These are phyloP conservation scores for Mus musculus DNA, from an alignment of 2,113 vertebrate species.

Conservation along the genomic window DNA sequence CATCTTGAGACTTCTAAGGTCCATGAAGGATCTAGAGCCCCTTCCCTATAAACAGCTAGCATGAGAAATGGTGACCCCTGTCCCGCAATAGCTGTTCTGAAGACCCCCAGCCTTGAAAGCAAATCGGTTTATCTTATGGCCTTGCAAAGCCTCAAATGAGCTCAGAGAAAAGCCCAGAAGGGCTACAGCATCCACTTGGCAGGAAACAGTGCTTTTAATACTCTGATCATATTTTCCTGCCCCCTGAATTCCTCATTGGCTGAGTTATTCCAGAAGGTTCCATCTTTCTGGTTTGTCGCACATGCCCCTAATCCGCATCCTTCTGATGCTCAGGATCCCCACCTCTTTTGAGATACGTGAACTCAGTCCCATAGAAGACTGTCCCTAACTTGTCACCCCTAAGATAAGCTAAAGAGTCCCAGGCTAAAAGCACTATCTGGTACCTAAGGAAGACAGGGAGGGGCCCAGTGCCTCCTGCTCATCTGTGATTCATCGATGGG, in stretches of 20 bases:
- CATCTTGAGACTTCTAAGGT: background rate
- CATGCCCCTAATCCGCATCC: background rate
- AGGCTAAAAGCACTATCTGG: background rate
- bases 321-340: background rate
- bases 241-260: background rate
- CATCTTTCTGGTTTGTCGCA: background rate
- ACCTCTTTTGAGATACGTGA: background rate
- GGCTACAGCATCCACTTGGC: background rate
- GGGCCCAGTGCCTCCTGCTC: background rate
- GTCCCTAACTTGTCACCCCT: background rate
- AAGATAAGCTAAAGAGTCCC: background rate
- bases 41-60: background rate
- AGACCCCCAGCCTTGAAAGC: background rate
- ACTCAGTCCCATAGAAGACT: background rate
- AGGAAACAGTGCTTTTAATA: background rate
- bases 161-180: background rate
- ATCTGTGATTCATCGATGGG: background rate
- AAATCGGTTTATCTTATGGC: background rate
- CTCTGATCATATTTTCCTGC: background rate
- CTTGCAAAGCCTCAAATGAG: background rate
- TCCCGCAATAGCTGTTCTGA: too few relatives aligned
- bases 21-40: background rate
- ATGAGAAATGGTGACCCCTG: background rate
- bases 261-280: background rate
- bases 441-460: background rate